Evolutionary conservation across 1,140 invertebrate species (phyloP).

Genomic region (Gonatopus flavifemur): DNA sequence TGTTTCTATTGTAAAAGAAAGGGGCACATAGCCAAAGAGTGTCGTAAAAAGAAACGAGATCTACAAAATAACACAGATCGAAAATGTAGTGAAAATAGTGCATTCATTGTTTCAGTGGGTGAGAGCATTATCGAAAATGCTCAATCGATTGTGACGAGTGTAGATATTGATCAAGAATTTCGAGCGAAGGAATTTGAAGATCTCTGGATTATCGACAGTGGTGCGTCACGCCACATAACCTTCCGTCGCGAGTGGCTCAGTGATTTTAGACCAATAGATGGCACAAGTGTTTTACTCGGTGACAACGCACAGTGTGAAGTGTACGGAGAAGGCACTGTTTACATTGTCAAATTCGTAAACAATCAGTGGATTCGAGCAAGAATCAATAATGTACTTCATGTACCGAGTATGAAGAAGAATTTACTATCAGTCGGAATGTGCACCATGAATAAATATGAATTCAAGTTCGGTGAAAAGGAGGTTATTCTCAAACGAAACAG

Average conservation of each 20-base stretch:
- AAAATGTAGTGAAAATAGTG: background rate
- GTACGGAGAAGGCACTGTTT: constrained; percentile 11
- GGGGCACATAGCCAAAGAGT: constrained; percentile 11
- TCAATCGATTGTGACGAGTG: background rate
- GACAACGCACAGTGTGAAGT: constrained; percentile 15
- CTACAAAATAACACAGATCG: background rate
- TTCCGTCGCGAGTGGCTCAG: constrained; percentile 14
- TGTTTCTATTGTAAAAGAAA: constrained; percentile 6
- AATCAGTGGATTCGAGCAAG: constrained; percentile 1
- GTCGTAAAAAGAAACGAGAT: background rate
- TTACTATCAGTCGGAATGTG: constrained; percentile 9
- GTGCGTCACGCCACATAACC: constrained; percentile 18
- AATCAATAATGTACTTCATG: constrained; percentile 24
- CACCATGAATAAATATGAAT: background rate
- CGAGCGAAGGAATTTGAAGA: no score
- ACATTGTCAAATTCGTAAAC: constrained; percentile 6
- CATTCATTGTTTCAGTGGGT: background rate
- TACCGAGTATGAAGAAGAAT: constrained; percentile 16
- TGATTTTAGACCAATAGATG: no score
- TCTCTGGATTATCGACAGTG: constrained; percentile 20
- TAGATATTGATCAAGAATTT: background rate
- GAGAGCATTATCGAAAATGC: background rate
- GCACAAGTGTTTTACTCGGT: constrained; percentile 13
- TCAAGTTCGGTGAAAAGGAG: background rate
- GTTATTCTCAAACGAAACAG: background rate